Evolutionary conservation across 2,113 vertebrate genomes (phyloP).

Genomic region (Macaca mulatta): DNA sequence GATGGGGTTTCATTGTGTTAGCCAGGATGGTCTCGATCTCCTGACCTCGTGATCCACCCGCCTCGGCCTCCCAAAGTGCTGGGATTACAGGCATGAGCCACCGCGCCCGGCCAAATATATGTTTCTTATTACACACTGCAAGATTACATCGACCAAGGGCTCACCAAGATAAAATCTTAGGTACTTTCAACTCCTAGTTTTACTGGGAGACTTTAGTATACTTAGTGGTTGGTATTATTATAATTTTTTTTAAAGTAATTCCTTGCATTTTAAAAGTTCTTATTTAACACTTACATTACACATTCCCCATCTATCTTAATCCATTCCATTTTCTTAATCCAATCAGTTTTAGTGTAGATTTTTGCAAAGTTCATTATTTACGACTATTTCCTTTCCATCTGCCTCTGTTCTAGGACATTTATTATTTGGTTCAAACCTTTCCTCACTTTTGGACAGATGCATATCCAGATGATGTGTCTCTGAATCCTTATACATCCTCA

Average conservation of each 20-base stretch:
- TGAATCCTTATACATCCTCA: not conserved
- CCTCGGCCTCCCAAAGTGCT: too few species aligned
- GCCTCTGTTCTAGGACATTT: not conserved
- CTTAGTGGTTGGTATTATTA: not conserved
- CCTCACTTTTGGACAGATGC: not conserved
- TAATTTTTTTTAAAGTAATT: too few species aligned
- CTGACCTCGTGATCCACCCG: too few species aligned
- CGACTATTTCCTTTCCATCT: not conserved
- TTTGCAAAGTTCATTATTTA: not conserved
- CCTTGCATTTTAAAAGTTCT: too few species aligned
- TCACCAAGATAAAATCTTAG: not conserved
- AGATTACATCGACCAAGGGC: too few species aligned
- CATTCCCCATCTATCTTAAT: not conserved
- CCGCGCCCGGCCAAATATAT: rapidly evolving
- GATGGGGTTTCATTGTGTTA: too few species aligned
- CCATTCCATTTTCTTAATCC: not conserved
- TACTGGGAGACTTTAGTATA: not conserved
- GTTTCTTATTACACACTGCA: too few species aligned
- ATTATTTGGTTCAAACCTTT: not conserved
- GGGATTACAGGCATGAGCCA: too few species aligned
- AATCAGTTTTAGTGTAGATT: not conserved
- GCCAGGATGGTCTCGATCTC: too few species aligned
- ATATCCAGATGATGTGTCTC: not conserved
- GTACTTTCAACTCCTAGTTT: not conserved
- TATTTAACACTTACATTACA: not conserved